phyloP scores from a whole-genome alignment of 2,888 invertebrate genomes.

The Callyntrura guangdongensis region DNA sequence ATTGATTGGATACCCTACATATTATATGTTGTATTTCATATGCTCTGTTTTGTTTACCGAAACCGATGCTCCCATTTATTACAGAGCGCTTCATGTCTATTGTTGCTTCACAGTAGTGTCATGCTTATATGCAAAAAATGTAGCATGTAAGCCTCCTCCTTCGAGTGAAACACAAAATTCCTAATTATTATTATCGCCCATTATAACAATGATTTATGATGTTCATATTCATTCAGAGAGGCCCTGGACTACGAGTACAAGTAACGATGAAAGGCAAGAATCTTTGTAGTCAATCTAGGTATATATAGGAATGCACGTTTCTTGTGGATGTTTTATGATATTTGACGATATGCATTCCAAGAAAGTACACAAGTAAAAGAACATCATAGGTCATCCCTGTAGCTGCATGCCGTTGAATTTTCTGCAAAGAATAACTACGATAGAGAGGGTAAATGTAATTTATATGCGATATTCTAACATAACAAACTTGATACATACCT shows the following conservation, averaged over 20 bases:
- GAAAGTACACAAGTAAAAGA: slow-evolving; percentile 37
- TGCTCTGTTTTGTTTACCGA: background rate
- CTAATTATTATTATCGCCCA: slow-evolving; percentile 73
- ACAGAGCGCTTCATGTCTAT: slow-evolving; percentile 46
- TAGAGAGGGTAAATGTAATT: background rate
- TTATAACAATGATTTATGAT: slow-evolving; percentile 74
- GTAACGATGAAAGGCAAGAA: slow-evolving; percentile 9
- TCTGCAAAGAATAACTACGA: background rate
- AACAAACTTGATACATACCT: slow-evolving; percentile 33
- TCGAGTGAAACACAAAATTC: slow-evolving; percentile 71
- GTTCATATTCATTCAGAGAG: slow-evolving; percentile 64
- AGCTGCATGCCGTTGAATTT: slow-evolving; percentile 38
- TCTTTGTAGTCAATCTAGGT: background rate
- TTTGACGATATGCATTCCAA: slow-evolving; percentile 5
- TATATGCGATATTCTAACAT: background rate
- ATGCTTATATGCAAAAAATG: slow-evolving; percentile 52
- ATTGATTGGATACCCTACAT: background rate
- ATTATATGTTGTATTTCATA: background rate
- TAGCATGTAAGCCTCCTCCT: slow-evolving; percentile 60
- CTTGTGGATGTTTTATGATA: background rate
- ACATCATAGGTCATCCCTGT: slow-evolving; percentile 70
- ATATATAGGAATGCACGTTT: background rate
- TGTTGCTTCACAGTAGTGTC: slow-evolving; percentile 49
- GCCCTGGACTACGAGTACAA: slow-evolving; percentile 55
- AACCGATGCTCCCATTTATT: slow-evolving; percentile 61